These are phyloP conservation scores for Notocelia uddmanniana DNA, from an alignment of 2,888 invertebrate genomes.

Conservation along the genomic window DNA sequence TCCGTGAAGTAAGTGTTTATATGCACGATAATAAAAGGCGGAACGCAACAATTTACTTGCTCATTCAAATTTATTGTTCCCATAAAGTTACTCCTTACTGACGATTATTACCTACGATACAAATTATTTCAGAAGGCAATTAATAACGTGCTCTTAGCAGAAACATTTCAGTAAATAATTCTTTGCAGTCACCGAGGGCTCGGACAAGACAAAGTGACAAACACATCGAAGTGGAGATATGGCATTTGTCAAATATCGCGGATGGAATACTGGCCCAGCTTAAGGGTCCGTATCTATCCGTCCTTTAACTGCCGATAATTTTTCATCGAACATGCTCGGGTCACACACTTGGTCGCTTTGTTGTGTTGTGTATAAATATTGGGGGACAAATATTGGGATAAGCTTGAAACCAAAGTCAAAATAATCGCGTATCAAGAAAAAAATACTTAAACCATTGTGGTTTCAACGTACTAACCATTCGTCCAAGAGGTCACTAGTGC, in stretches of 20 bases:
- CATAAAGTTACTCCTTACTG: conserved; percentile 6
- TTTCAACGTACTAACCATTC: not conserved
- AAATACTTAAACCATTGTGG: too few relatives aligned
- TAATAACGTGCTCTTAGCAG: not conserved
- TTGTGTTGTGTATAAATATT: too few relatives aligned
- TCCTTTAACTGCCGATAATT: too few relatives aligned
- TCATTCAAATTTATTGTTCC: conserved; percentile 18
- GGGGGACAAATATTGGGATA: too few relatives aligned
- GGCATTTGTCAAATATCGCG: too few relatives aligned
- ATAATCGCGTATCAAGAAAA: too few relatives aligned
- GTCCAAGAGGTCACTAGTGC: conserved; percentile 14
- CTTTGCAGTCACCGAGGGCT: not conserved
- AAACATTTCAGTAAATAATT: not conserved
- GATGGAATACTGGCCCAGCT: too few relatives aligned
- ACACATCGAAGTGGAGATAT: too few relatives aligned
- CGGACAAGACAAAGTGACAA: not conserved
- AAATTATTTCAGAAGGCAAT: not conserved
- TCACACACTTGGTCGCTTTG: too few relatives aligned
- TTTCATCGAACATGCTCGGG: too few relatives aligned
- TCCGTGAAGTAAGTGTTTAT: not conserved
- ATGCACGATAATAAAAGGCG: not conserved
- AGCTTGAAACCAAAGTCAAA: too few relatives aligned
- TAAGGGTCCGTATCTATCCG: too few relatives aligned
- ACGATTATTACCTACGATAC: not conserved
- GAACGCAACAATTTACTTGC: not conserved